A percentile compares a stretch with the other conserved stretches of the same genome.
These are phyloP conservation scores for Meloidogyne hapla DNA, from an alignment of 1,140 invertebrate species.

Conservation along the genomic window DNA sequence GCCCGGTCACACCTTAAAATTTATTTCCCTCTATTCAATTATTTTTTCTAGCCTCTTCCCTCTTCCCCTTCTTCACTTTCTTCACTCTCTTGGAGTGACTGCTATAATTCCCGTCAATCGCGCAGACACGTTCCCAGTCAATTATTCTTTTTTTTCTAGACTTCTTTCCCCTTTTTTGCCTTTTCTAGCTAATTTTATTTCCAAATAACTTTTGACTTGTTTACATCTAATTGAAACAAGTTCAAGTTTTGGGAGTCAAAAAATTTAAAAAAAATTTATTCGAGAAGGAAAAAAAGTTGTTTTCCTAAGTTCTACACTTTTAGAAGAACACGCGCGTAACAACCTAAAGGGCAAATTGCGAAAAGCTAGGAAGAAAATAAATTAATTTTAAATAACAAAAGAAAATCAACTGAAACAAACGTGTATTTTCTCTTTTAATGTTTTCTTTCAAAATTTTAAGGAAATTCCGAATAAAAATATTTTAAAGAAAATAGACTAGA, in stretches of 20 bases:
- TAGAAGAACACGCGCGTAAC: not conserved
- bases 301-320: not conserved
- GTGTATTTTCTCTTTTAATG: not conserved
- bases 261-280: not conserved
- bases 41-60: not conserved
- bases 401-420: conserved; percentile 1
- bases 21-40: not conserved
- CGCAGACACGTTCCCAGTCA: not conserved
- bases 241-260: not conserved
- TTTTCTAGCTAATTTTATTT: not conserved
- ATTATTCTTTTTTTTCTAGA: too few relatives aligned
- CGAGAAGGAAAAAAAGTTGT: not conserved
- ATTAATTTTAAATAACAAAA: conserved; percentile 7
- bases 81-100: not conserved
- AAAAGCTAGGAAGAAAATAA: not conserved
- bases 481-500: not conserved
- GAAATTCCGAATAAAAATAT: not conserved
- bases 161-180: not conserved
- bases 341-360: not conserved
- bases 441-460: not conserved
- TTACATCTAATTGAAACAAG: not conserved
- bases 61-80: not conserved
- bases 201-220: not conserved
- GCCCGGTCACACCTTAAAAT: not conserved
- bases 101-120: not conserved